Evolutionary conservation across 2,797 vertebrate species (phyloP), one percentile per base, ranked within the genome.

Genomic region (Enteromius trimaculatus): DNA sequence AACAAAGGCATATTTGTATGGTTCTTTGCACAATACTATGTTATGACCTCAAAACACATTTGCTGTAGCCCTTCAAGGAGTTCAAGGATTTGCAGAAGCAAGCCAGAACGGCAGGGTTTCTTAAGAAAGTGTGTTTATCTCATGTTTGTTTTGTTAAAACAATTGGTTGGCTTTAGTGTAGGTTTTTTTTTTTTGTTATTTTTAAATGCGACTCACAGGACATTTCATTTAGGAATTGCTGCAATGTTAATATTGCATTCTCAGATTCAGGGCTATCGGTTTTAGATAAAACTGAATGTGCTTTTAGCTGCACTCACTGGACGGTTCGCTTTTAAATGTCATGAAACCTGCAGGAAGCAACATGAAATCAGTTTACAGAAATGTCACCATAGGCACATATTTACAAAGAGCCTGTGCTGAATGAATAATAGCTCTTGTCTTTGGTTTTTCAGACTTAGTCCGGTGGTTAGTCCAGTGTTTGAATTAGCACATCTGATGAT

Each of bases 401-500:
- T 26, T 14, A 14, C 68, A 26, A 70, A 8, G 39, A 70, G n/a
- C n/a, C 71, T 21, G 17, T 31, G 29, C 3, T 55, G 49, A 66
- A 31, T 34, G 26, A 66, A 17, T 13, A 72, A 49, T 19, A 44
- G 68, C 17, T 17, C 16, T 49, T 4, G 16, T 72, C 44, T 82
- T 80, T 53, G 10, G 31, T 26, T 42, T 37, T 31, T 55, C 42
- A 13, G 21, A 4, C 10, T 37, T 60, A 64, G 19, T 42, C 39
- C 39, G 10, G 39, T 42, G 31, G 6, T n/a, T 23, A 60, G 11
- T 17, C n/a, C 34, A 21, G 62, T 77, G 16, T 83, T 62, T 71
- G 74, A 81, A 71, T 87, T 79, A 82, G 53, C 26, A 19, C 81
- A 23, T 49, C 69, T 44, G 2, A 44, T 70, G 31, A 79, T 72